Base-by-base conservation (phyloP, 37 sponge, comb jelly and placozoan genomes). In the Eunapius fragilis region DNA sequence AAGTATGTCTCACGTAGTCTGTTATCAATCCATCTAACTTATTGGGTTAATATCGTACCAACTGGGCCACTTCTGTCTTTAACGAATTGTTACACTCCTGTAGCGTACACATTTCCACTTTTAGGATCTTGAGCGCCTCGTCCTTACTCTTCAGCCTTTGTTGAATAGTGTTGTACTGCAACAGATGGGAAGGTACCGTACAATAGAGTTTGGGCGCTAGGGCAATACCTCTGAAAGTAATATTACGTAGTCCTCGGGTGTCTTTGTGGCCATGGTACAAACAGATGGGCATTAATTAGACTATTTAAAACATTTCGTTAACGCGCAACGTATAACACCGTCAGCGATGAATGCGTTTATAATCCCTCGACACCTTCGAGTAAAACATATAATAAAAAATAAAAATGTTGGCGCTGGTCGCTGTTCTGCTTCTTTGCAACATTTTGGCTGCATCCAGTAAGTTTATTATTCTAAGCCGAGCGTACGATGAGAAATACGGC, bases 91-190 rank as follows among this genome's bases (percentile, higher is more conserved):
- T 58, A 58, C 58, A 58, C 14, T 58, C 58, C 58, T 74, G 70
- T 67, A 81, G 72, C 1, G 74, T 72, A 19, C 78, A 74, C 37
- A 90, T 35, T 72, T 90, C 82, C 2, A 38, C 26, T 32, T 82
- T 71, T 22, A 90, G 38, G 4, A 90, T 90, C 50, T 50, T 68
- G 25, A 90, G 67, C 11, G 91, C 91, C 33, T 90, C 68, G 2
- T 90, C 91, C 50, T 90, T 90, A 67, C 91, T 90, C 30, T 49
- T 72, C 23, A 86, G 83, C 48, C 58, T 58, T 11, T 58, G 58
- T 58, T 58, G 58, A 17, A 58, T 12, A 17, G 58, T 58, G 58
- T 58, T 58, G 58, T 58, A 58, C 58, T 58, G 14, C 58, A 19
- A 3, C 19, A 58, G 58, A 17, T 2, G 58, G 14, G 17, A 58